Base-by-base conservation (phyloP, 2,113 vertebrate species). In the Martes martes region DNA sequence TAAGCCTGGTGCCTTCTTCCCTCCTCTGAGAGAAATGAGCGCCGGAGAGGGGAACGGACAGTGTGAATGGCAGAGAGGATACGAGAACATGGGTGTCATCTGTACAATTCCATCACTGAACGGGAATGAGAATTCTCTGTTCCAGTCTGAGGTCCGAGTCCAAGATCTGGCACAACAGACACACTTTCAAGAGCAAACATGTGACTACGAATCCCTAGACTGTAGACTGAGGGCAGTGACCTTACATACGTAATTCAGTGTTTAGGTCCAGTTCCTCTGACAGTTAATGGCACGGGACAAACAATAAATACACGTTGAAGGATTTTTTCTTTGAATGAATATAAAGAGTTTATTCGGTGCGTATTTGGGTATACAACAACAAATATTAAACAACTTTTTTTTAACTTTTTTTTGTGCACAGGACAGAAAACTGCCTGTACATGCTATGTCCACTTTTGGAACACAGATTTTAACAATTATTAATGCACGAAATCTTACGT, bases 291-390 rank as follows among this genome's bases (percentile, higher is more conserved):
- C 79, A 88, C 26, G n/a, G 39, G 47, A 71, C 42, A 63, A 67
- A 87, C 73, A 94, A 89, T 90, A 90, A 97, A 96, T 42, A 78
- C 33, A 92, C 18, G 0, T 7, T 81, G 33, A 80, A 55, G 21
- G 13, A 42, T 78, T 94, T 73, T 73, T 97, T 97, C 94, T 97
- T 98, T 98, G 96, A 98, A 98, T 98, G 98, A 98, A 98, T 98
- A 98, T 97, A 99, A 99, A 99, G 99, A 99, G 99, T 99, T 99
- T 99, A 99, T 99, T 99, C 98, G 99, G 99, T 99, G 99, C 99
- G 99, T 99, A 99, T 98, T 99, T 99, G 99, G 99, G 99, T 99
- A 99, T 99, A 99, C 99, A 99, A 99, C 99, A 99, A 99, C 99
- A 99, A 99, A 99, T 99, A 99, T 99, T 99, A 99, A 99, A 99